Evolutionary conservation across 2,888 invertebrate species (phyloP), one percentile per base, ranked within the genome.

Genomic region (Steinernema carpocapsae): DNA sequence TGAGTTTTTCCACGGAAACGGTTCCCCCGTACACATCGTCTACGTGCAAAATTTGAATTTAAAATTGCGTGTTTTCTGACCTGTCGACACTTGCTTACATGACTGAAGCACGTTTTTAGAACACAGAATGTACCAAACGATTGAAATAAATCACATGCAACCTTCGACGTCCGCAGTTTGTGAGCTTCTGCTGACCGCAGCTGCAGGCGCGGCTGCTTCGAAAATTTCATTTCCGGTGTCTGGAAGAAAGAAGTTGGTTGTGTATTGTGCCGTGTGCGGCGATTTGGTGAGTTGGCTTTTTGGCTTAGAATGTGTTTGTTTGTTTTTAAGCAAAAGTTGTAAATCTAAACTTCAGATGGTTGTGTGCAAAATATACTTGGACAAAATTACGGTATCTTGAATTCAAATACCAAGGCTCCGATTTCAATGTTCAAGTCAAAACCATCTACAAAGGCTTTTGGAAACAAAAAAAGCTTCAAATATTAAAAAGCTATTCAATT

Each of bases 71-170:
- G 52, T 52, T 52, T 22, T 22, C 52, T 52, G 52, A 22, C 22
- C 22, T 22, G 48, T 4, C 6, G 4, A 3, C 3, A 14, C 48
- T n/a, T 17, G 48, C 17, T 48, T 48, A n/a, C 48, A 17, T 19
- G 48, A n/a, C 48, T 14, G 48, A 17, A 19, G 4, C 6, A 17
- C 48, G 48, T 48, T 64, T 64, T 29, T 26, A 32, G 64, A 32
- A 32, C 37, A 32, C 32, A 64, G 32, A 10, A 64, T 64, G 64
- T 29, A 64, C 64, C 64, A 29, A 14, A 7, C 64, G 32, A 4
- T 64, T 29, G 64, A 64, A 64, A 64, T 64, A 17, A 64, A 64
- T 17, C 64, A 64, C 64, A 26, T 64, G 64, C 64, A 64, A n/a
- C 29, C 64, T 17, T 64, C 64, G 64, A 64, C 64, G 1, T 64